A percentile compares a stretch with the other conserved stretches of the same genome.
These are phyloP conservation scores for Chironomus riparius DNA, from an alignment of 2,888 invertebrate species.

Conservation along the genomic window DNA sequence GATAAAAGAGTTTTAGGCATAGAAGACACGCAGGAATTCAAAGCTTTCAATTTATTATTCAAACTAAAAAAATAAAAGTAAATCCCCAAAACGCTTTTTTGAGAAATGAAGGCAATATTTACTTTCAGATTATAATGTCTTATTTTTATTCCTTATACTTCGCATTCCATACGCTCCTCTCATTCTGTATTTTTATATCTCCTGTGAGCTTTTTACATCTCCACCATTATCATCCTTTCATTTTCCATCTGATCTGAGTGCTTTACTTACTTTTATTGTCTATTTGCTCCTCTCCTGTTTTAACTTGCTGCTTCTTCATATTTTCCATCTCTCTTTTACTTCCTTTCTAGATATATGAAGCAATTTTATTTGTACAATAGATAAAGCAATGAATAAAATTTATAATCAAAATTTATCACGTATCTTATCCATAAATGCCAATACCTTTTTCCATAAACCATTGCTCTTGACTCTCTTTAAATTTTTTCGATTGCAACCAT, in stretches of 20 bases:
- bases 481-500: too few relatives aligned
- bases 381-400: conserved; percentile 17
- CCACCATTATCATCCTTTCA: too few relatives aligned
- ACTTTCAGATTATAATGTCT: neutral
- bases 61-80: neutral
- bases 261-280: neutral
- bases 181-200: too few relatives aligned
- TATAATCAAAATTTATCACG: conserved; percentile 20
- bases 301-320: neutral
- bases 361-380: neutral
- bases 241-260: too few relatives aligned
- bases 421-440: neutral
- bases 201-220: too few relatives aligned
- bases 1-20: too few relatives aligned
- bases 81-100: neutral
- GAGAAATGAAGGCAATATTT: neutral
- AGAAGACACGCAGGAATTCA: too few relatives aligned
- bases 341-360: too few relatives aligned
- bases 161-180: neutral
- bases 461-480: too few relatives aligned
- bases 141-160: neutral
- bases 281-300: neutral
- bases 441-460: neutral
- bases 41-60: neutral
- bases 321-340: neutral